Conservation (phyloP, 2,113 vertebrate species). For the Halcyon senegalensis region DNA sequence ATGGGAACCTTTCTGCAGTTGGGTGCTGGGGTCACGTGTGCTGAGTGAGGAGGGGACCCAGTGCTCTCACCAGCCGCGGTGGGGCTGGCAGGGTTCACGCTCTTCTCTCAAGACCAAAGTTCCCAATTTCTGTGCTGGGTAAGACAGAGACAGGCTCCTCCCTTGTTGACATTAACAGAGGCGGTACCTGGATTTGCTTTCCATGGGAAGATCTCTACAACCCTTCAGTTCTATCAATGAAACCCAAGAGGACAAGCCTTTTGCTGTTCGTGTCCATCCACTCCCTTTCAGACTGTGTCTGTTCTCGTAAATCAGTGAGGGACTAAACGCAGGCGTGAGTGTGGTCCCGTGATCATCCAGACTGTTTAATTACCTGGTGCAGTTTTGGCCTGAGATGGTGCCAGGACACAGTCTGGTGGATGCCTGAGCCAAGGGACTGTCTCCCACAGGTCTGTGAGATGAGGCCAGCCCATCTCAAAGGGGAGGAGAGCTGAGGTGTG, state of each 20-base stretch:
- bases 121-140: neutral
- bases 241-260: neutral
- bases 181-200: neutral
- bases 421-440: constrained; percentile 34
- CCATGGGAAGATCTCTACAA: neutral
- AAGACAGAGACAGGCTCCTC: neutral
- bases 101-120: neutral
- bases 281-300: neutral
- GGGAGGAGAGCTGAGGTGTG: neutral
- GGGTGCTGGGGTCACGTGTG: neutral
- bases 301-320: neutral
- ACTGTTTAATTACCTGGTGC: neutral
- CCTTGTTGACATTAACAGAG: neutral
- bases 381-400: neutral
- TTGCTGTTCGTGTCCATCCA: neutral
- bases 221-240: neutral
- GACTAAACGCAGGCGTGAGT: neutral
- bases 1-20: neutral
- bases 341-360: neutral
- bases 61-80: neutral
- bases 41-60: neutral
- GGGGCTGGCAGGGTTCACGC: neutral
- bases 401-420: constrained; percentile 5
- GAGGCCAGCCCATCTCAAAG: neutral
- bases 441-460: neutral